Base-by-base conservation (phyloP, 2,797 vertebrate species). In the Cossypha niveicapilla region DNA sequence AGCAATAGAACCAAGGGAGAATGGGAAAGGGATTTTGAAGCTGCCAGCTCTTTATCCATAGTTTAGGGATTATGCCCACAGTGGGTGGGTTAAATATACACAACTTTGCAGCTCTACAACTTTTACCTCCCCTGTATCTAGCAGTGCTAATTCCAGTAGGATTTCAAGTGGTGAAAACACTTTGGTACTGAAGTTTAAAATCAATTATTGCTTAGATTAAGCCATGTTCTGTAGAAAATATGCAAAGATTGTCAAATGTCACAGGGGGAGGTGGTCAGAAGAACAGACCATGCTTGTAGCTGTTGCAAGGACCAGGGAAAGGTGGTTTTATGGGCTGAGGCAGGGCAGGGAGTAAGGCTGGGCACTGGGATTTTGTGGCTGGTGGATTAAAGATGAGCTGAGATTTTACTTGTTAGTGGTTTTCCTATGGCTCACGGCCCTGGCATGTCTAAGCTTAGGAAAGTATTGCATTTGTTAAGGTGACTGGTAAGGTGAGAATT, bases 241-340 rank as follows among this genome's bases (percentile, higher is more conserved):
- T 42, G 90, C 9, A 6, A 44, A 61, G 45, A 68, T 75, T 42
- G 39, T 34, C 24, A 48, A 24, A 45, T 51, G 68, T 71, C 27
- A 12, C 25, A 1, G 50, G 58, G 37, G 51, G 39, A 88, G 71
- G 32, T 32, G 84, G 32, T 78, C 54, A 42, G 62, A 81, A 72
- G 54, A 65, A 9, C 62, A 77, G 80, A 19, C 10, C 0, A 3
- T 53, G 44, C 48, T 34, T 21, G 7, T 72, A 78, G 58, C 61
- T 90, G 30, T 9, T 32, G 18, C 11, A 21, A 14, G n/a, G 0
- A 0, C 39, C 6, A 19, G 47, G 58, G n/a, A 10, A 30, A 22
- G 34, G 4, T 5, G 10, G 32, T n/a, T 72, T 9, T 51, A 32
- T 22, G 48, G 45, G 44, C 62, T 53, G 34, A 34, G 65, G 15